Evolutionary conservation across 2,888 invertebrate genomes (phyloP), one percentile per base, ranked within the genome.

Genomic region (Rhogogaster chlorosoma): DNA sequence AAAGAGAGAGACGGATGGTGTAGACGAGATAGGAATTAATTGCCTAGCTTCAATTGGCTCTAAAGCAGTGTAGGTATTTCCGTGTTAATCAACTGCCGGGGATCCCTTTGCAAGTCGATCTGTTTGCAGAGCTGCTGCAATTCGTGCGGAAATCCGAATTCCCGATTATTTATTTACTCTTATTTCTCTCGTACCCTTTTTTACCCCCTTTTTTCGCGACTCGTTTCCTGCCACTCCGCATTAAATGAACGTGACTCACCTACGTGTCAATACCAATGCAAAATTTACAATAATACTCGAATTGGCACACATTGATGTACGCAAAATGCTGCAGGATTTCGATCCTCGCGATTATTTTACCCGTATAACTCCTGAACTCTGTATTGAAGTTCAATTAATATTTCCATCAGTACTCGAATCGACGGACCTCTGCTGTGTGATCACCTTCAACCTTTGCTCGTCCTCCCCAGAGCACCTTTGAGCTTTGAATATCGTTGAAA

Each of bases 1-100:
- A 32, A 22, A 53, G 26, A 78, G 3, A 32, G 49, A 15, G 18
- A 32, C 18, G 18, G 22, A 53, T 15, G 22, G 18, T 18, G 45
- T 10, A 15, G 36, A 78, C 78, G 78, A 80, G 80, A 80, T 38
- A 38, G 32, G 80, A 61, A 80, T 80, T 38, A 80, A 80, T 57
- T 61, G 61, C 80, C 36, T 12, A 22, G 61, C 61, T 80, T 61
- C 29, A 45, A 53, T 77, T 77, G 45, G 32, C 45, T 32, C 18
- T 32, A 29, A 32, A 77, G 10, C 71, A 22, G 71, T 42, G 36
- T 73, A 42, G 36, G 18, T 73, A 22, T 73, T 73, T 73, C 42
- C 36, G 42, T 73, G 38, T 73, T 42, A 42, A 73, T 38, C 38
- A 73, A 73, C 73, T 29, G 73, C 32, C 22, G 7, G 67, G 38